Evolutionary conservation across 2,113 vertebrate genomes (phyloP).

Genomic region (Apteryx owenii): DNA sequence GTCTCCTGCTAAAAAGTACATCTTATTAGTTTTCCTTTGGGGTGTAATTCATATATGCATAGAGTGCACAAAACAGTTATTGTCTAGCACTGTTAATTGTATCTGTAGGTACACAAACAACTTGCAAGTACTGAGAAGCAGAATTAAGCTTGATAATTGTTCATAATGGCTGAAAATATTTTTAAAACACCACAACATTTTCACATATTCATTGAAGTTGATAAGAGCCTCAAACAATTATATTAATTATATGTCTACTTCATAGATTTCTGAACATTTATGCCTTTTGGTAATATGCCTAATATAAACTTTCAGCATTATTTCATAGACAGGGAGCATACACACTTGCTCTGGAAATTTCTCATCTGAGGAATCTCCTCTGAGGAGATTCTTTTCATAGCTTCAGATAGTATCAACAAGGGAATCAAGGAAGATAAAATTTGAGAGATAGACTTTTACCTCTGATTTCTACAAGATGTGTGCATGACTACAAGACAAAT

Average conservation of each 20-base stretch:
- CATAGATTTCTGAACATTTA: not conserved
- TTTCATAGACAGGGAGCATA: not conserved
- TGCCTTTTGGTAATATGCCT: not conserved
- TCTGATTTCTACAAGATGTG: not conserved
- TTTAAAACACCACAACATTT: not conserved
- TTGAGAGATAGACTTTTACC: not conserved
- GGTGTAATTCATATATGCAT: not conserved
- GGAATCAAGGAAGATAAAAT: not conserved
- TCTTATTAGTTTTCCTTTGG: not conserved
- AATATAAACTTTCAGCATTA: not conserved
- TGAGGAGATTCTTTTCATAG: not conserved
- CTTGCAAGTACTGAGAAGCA: not conserved
- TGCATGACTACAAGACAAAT: rapidly evolving
- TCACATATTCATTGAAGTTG: not conserved
- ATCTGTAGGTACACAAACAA: not conserved
- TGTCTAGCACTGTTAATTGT: not conserved
- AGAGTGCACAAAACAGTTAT: not conserved
- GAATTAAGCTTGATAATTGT: not conserved
- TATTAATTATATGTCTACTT: not conserved
- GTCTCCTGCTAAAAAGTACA: not conserved
- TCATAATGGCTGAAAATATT: not conserved
- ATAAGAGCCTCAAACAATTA: not conserved
- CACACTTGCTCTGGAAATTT: not conserved
- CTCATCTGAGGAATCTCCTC: not conserved
- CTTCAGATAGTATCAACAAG: not conserved